Evolutionary conservation across 2,797 vertebrate genomes (phyloP).

Genomic region (Fringilla coelebs): DNA sequence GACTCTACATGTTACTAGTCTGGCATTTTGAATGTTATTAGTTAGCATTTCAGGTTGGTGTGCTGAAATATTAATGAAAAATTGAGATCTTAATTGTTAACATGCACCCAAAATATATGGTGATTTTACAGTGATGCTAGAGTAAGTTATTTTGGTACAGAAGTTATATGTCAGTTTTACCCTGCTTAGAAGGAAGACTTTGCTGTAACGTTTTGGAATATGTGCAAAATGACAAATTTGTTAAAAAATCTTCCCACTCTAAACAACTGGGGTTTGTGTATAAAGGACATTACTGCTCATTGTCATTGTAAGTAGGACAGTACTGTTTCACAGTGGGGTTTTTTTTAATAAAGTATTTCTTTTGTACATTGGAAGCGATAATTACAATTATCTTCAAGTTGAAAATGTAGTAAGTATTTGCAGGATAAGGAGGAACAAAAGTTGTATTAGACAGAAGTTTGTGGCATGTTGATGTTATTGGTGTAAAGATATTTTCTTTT

Average conservation of each 20-base stretch:
- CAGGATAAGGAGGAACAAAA: background rate
- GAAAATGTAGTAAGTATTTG: background rate
- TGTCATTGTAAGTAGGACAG: background rate
- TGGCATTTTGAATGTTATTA: background rate
- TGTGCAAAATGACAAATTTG: background rate
- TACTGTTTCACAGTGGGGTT: background rate
- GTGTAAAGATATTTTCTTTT: background rate
- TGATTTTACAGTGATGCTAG: background rate
- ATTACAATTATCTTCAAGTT: background rate
- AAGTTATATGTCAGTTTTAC: background rate
- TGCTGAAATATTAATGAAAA: constrained; percentile 2
- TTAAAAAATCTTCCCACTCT: background rate
- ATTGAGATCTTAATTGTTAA: background rate
- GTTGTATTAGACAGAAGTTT: background rate
- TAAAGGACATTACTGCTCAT: background rate
- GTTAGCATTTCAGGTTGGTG: background rate
- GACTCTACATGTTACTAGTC: background rate
- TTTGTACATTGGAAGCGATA: background rate
- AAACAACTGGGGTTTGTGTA: background rate
- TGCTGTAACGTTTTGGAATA: background rate
- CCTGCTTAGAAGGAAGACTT: background rate
- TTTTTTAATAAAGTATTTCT: background rate
- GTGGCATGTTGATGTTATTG: background rate
- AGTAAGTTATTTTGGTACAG: background rate
- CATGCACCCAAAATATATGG: background rate